A percentile compares a stretch with the other conserved stretches of the same genome.
These are phyloP conservation scores for Scortum barcoo DNA, from an alignment of 2,113 vertebrate species.

Conservation along the genomic window DNA sequence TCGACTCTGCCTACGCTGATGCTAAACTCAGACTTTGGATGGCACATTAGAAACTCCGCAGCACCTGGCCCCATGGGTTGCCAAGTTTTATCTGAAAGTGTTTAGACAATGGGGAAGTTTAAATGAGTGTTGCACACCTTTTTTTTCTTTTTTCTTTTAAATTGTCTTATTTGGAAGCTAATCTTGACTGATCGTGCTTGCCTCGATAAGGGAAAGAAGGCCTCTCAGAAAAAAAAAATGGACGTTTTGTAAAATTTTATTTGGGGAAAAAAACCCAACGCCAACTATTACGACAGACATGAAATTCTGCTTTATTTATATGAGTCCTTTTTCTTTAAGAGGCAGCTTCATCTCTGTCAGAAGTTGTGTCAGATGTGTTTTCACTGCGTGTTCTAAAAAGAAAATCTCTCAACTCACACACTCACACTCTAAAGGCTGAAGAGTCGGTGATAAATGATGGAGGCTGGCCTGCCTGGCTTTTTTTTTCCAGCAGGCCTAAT, in stretches of 20 bases:
- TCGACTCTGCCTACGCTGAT: not conserved
- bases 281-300: not conserved
- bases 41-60: conserved; percentile 16
- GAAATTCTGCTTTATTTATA: not conserved
- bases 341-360: conserved; percentile 37
- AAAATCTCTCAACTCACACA: conserved; percentile 53
- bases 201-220: not conserved
- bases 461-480: conserved; percentile 39
- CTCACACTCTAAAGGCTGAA: conserved; percentile 48
- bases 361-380: conserved; percentile 45
- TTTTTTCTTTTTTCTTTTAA: conserved; percentile 7
- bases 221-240: not conserved
- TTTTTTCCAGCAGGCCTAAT: conserved; percentile 58
- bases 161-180: conserved; percentile 5
- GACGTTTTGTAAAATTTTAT: not conserved
- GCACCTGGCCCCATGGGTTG: not conserved
- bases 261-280: conserved; percentile 2
- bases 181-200: not conserved
- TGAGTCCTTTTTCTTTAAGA: conserved; percentile 1
- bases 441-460: conserved; percentile 55
- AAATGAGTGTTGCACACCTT: conserved; percentile 7
- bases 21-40: conserved; percentile 35
- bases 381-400: conserved; percentile 34
- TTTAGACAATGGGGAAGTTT: conserved; percentile 4
- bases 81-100: conserved; percentile 7